Conservation (phyloP, 2,797 vertebrate species). For the Ctenopoma multispine region DNA sequence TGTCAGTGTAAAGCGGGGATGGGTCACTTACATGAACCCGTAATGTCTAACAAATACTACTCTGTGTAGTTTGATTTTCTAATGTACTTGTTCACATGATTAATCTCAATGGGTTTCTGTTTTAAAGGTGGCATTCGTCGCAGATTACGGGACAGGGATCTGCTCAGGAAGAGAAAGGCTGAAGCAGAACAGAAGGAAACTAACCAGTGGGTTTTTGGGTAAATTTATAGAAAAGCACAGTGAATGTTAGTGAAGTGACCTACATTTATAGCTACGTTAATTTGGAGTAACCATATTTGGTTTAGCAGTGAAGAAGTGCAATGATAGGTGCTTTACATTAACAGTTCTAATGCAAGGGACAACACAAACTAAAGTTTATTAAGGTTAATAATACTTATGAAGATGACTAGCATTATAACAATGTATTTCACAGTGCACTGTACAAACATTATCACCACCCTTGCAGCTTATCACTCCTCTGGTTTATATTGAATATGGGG, state of each 20-base stretch:
- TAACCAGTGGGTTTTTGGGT: slow-evolving; percentile 90
- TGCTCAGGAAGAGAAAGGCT: slow-evolving; percentile 91
- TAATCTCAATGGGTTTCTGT: slow-evolving; percentile 45
- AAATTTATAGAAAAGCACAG: slow-evolving; percentile 73
- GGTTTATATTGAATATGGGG: slow-evolving; percentile 72
- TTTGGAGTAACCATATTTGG: slow-evolving; percentile 1
- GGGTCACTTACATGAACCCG: slow-evolving; percentile 2
- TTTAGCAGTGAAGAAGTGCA: not conserved
- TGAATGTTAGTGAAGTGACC: slow-evolving; percentile 26
- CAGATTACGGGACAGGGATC: slow-evolving; percentile 89
- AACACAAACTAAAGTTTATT: not conserved
- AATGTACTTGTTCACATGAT: not conserved
- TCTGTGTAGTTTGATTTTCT: slow-evolving; percentile 7
- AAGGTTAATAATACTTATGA: not conserved
- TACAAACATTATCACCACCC: slow-evolving; percentile 54
- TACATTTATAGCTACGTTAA: slow-evolving; percentile 15
- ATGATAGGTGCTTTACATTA: not conserved
- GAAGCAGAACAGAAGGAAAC: slow-evolving; percentile 90
- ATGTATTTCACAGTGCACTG: slow-evolving; percentile 17
- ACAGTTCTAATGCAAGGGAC: not conserved
- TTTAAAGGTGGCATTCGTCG: slow-evolving; percentile 81
- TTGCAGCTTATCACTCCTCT: slow-evolving; percentile 68
- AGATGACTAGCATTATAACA: not conserved
- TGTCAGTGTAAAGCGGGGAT: slow-evolving; percentile 1
- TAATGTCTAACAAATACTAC: not conserved